phyloP scores from a whole-genome alignment of 2,797 vertebrate species.

The Takifugu ocellatus region DNA sequence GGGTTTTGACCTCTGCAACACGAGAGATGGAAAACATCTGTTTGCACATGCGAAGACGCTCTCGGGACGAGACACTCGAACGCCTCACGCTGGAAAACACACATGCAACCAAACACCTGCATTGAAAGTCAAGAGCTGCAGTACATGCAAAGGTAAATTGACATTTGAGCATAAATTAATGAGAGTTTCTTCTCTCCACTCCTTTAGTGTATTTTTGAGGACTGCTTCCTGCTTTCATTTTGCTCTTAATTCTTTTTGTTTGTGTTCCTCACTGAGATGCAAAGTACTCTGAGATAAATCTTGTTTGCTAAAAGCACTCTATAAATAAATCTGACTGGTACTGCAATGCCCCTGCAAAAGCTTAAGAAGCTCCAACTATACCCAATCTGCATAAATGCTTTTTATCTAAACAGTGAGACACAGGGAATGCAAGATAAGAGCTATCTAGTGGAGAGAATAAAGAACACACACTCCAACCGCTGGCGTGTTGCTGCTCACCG shows the following conservation, averaged over 20 bases:
- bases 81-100: conserved; percentile 11
- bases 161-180: conserved; percentile 11
- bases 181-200: not conserved
- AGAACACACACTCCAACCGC: too few species aligned
- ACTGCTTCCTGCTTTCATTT: conserved; percentile 40
- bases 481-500: too few species aligned
- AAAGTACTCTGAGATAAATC: conserved; percentile 45
- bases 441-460: too few species aligned
- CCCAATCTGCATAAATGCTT: conserved; percentile 42
- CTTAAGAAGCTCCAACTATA: conserved; percentile 40
- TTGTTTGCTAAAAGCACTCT: conserved; percentile 51
- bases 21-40: conserved; percentile 64
- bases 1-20: conserved; percentile 48
- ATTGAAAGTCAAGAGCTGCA: conserved; percentile 24
- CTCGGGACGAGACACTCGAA: conserved; percentile 34
- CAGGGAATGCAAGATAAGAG: not conserved
- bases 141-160: conserved; percentile 31
- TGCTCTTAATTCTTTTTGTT: conserved; percentile 47
- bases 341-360: conserved; percentile 22
- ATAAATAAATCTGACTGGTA: conserved; percentile 51
- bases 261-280: conserved; percentile 34
- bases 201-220: conserved; percentile 19
- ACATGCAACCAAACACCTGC: conserved; percentile 29
- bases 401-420: conserved; percentile 35
- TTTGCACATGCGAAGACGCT: conserved; percentile 48